phyloP scores from a whole-genome alignment of 30 jellyfish, hydroid and myxozoan genomes.

The Pelagia noctiluca region DNA sequence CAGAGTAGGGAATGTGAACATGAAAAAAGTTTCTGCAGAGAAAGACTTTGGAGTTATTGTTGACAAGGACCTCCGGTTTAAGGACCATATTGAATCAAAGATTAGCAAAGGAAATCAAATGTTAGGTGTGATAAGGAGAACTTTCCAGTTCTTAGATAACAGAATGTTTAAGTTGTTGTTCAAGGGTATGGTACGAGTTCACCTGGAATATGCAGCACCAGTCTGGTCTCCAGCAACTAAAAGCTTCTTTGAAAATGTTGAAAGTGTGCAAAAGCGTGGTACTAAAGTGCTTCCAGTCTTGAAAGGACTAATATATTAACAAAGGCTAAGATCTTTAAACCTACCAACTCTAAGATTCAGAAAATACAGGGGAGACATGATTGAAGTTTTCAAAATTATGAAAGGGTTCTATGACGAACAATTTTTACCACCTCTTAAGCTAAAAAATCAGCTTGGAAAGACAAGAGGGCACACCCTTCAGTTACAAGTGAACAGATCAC shows the following conservation, averaged over 20 bases:
- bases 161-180: neutral
- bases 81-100: neutral
- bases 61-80: neutral
- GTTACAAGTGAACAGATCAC: slow-evolving; percentile 5
- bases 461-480: slow-evolving; percentile 37
- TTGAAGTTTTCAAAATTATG: slow-evolving; percentile 39
- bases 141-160: neutral
- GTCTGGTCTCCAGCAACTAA: slow-evolving; percentile 39
- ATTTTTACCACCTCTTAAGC: neutral
- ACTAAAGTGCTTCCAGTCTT: slow-evolving; percentile 55
- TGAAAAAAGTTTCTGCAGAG: neutral
- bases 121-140: slow-evolving; percentile 24
- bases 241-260: slow-evolving; percentile 19
- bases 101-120: neutral
- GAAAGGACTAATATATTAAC: slow-evolving; percentile 18
- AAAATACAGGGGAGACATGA: slow-evolving; percentile 46
- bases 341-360: slow-evolving; percentile 40
- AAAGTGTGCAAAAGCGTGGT: slow-evolving; percentile 65
- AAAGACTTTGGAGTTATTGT: slow-evolving; percentile 7
- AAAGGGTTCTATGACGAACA: slow-evolving; percentile 6
- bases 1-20: neutral
- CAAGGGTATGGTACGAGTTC: slow-evolving; percentile 47
- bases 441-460: slow-evolving; percentile 2
- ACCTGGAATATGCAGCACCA: slow-evolving; percentile 64
- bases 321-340: slow-evolving; percentile 17